Base-by-base conservation (phyloP, 1,140 invertebrate species). In the Diachasmimorpha longicaudata region DNA sequence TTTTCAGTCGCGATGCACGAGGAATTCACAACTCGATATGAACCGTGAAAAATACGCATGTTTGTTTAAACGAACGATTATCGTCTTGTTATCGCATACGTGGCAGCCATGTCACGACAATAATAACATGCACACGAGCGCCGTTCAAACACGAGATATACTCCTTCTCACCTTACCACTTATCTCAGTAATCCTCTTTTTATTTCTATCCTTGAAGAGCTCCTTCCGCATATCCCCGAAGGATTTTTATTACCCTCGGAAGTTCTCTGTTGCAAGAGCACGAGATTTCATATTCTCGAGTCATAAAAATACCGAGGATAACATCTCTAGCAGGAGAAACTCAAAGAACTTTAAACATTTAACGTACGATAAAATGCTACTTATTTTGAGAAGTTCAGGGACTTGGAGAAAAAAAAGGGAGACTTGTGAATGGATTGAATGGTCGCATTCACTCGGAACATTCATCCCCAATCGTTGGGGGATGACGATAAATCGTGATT, bases 11-110 rank as follows among this genome's bases (percentile, higher is more conserved):
- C 39, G 13, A 11, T 42, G 3, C 13, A 13, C 11, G 39, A 42
- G 11, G 39, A 42, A 42, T 42, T 63, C 21, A 63, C 31, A 9
- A 23, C 0, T 23, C 58, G 58, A 63, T 63, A 52, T 52, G 9
- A 63, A 63, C 14, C 19, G 21, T 25, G 19, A 63, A 63, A 63
- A 63, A 63, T 23, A 11, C 58, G 19, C 58, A 25, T 63, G 58
- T 63, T 63, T 63, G 58, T 63, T 63, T 25, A 63, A 63, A 23
- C 23, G 58, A 63, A 63, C 8, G 58, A 63, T 63, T 63, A 63
- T 63, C 58, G 58, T 63, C 58, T 63, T 63, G 58, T 63, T 63
- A 63, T 63, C 58, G 23, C 23, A 52, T 63, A 31, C 23, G 23
- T 63, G 10, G 58, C 19, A 63, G 19, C 19, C 58, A 23, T 19